Base-by-base conservation (phyloP, 30 jellyfish, hydroid and myxozoan genomes). In the Cassiopea andromeda region DNA sequence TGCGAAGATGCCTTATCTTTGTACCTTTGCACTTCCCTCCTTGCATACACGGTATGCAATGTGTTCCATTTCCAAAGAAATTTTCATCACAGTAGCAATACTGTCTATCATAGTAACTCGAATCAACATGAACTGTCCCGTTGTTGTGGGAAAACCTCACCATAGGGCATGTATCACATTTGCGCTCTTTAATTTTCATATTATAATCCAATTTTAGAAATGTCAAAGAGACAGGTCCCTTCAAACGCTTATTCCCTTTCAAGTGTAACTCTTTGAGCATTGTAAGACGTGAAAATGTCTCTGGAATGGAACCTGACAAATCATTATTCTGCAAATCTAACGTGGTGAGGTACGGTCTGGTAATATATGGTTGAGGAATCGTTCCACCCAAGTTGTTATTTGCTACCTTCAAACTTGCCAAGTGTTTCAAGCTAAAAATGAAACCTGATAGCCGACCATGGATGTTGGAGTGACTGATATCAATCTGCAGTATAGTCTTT, bases 81-180 rank as follows among this genome's bases (percentile, higher is more conserved):
- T 80, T 85, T 38, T 78, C 95, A 7, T 88, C 60, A 58, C 95
- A 88, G 43, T 73, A 77, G 60, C 95, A 88, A 61, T 88, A 78
- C 77, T 88, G 80, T 49, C 87, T 70, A 12, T 73, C 72, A 48
- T 88, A 88, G 87, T 88, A 88, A 48, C 73, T 49, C 8, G 95
- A 81, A 54, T 79, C 87, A 54, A 88, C 86, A 44, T 78, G 57
- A 27, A 88, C 90, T 6, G 43, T 13, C 12, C 95, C 95, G 69
- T 79, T 44, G 85, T 88, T 88, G 60, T 88, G 95, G 9, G 90
- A 19, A 73, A 88, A 88, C 46, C 85, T 45, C n/a, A 88, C 71
- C 19, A 57, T n/a, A 59, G 91, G 91, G 71, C 95, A 88, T 10
- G 78, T 78, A 48, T 78, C 85, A 1, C 81, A 8, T 17, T 9